A percentile compares a stretch with the other conserved stretches of the same genome.
phyloP scores from a whole-genome alignment of 1,140 invertebrate genomes.

The Sinonovacula constricta region DNA sequence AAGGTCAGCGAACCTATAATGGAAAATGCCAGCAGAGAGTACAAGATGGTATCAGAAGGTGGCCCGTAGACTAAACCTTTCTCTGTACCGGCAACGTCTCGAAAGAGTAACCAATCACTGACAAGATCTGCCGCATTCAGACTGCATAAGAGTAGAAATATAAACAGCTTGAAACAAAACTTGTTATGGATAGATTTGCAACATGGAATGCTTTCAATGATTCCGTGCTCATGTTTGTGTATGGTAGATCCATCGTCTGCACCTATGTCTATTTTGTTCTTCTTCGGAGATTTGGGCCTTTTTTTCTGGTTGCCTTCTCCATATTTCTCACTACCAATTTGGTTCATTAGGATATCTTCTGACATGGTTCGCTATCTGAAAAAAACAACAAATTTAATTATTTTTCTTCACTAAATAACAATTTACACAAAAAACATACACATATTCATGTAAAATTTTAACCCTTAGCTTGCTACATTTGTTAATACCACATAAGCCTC shows the following conservation, averaged over 20 bases:
- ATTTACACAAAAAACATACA: no score
- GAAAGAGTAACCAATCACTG: conserved; percentile 72
- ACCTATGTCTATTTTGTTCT: no score
- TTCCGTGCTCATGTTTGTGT: neutral
- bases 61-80: conserved; percentile 72
- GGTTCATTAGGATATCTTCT: neutral
- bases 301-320: no score
- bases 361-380: no score
- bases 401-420: no score
- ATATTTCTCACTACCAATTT: neutral
- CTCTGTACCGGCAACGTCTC: conserved; percentile 60
- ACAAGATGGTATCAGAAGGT: conserved; percentile 50
- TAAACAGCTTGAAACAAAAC: conserved; percentile 56
- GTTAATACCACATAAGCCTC: no score
- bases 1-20: conserved; percentile 70
- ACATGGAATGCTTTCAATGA: conserved; percentile 22
- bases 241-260: neutral
- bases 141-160: conserved; percentile 61
- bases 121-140: conserved; percentile 65
- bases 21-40: conserved; percentile 66
- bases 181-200: conserved; percentile 46
- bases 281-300: no score
- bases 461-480: no score
- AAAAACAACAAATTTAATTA: no score
- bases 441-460: no score